phyloP scores from a whole-genome alignment of 2,888 invertebrate species.

The Thumatha senex region DNA sequence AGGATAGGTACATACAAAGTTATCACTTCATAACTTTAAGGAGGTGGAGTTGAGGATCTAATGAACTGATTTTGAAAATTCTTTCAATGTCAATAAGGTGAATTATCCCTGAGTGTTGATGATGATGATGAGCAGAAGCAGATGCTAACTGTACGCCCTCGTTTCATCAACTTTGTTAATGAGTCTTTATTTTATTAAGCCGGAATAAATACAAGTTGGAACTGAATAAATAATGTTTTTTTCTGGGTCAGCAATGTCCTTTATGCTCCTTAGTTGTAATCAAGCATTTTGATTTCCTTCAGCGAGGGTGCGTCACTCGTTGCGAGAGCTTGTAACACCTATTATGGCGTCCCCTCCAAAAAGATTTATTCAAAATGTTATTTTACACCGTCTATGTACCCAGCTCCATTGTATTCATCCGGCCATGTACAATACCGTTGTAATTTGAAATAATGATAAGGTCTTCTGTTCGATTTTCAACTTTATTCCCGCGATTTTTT shows the following conservation, averaged over 20 bases:
- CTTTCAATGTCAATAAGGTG: no score
- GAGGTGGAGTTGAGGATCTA: no score
- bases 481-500: slow-evolving; percentile 34
- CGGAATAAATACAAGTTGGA: no score
- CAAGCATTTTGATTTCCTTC: slow-evolving; percentile 66
- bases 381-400: slow-evolving; percentile 77
- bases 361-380: slow-evolving; percentile 83
- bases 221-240: no score
- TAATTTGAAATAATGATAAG: slow-evolving; percentile 50
- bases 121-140: no score
- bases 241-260: slow-evolving; percentile 51
- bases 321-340: slow-evolving; percentile 68
- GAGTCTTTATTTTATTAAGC: no score
- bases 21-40: no score
- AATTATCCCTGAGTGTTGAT: no score
- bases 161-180: no score
- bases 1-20: no score
- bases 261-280: slow-evolving; percentile 36
- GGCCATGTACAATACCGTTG: slow-evolving; percentile 64
- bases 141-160: no score
- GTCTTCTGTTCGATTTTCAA: slow-evolving; percentile 49
- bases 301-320: slow-evolving; percentile 69
- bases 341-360: slow-evolving; percentile 74
- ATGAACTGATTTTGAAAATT: no score
- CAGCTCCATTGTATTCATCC: slow-evolving; percentile 61